Evolutionary conservation across 2,888 invertebrate species (phyloP), one percentile per base, ranked within the genome.

Genomic region (Junonia oenone): DNA sequence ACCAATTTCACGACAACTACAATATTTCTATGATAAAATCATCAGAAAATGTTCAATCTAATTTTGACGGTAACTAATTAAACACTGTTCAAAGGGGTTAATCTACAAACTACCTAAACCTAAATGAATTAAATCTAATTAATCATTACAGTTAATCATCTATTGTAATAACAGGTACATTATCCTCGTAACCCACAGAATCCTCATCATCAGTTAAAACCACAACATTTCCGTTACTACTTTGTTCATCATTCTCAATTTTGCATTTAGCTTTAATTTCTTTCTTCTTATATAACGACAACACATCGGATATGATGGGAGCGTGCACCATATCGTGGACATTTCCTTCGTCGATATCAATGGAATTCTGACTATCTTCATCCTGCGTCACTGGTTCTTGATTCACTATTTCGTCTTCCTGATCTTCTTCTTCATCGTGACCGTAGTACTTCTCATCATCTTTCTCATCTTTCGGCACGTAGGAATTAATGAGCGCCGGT

Each of bases 361-460:
- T 60, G 0, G 74, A 71, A 38, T 67, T 67, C 37, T 74, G 73
- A 40, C 71, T 75, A 13, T 69, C 68, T 6, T 75, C 71, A 33
- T 74, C 71, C 35, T 65, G 58, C 15, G 62, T 62, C 9, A 13
- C 14, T 1, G 45, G 14, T 9, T 56, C 47, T 49, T 52, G 9
- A 63, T 66, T 26, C 15, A 50, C 31, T 55, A 56, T 15, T 15
- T 62, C 63, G n/a, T 63, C 65, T 2, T 66, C 69, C 6, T 29
- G 29, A 14, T 51, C 76, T 5, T 80, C 83, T 1, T 77, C 81
- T n/a, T 80, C 82, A 0, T 73, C 75, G 45, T 81, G 68, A 0
- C 84, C 86, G 52, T 89, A 89, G 63, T 75, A 87, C 55, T 88
- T 89, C 60, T 89, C 86, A 45, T 86, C 86, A 51, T 87, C 85